Conservation (phyloP, 2,888 invertebrate genomes). For the Diadromus collaris region DNA sequence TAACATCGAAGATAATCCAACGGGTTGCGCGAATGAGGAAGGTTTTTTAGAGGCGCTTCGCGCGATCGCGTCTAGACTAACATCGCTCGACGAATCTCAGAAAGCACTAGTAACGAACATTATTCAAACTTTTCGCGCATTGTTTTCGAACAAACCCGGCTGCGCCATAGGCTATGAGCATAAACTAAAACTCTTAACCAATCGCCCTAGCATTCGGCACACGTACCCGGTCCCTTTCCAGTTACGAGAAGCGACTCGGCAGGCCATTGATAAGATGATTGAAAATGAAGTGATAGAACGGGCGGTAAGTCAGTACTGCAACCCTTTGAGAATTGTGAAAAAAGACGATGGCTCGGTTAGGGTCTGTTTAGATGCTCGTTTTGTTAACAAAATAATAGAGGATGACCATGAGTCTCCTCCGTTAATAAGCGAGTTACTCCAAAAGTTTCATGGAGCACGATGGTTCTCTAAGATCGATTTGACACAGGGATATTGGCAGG, state of each 20-base stretch:
- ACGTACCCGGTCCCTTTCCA: background rate
- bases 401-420: conserved; percentile 18
- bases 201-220: conserved; percentile 2
- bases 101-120: background rate
- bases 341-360: too few species aligned
- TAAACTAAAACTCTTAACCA: background rate
- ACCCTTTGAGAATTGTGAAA: background rate
- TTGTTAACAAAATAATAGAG: conserved; percentile 1
- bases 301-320: background rate
- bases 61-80: background rate
- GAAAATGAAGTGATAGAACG: background rate
- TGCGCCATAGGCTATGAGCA: background rate
- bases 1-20: too few species aligned
- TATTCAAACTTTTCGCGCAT: too few species aligned
- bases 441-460: conserved; percentile 59
- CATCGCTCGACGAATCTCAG: background rate
- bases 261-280: background rate
- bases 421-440: conserved; percentile 50
- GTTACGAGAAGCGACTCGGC: background rate
- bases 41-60: too few species aligned
- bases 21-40: too few species aligned
- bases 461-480: conserved; percentile 39
- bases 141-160: background rate
- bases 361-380: too few species aligned
- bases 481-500: too few species aligned